Percentiles rank a stretch among this genome's conserved stretches.
phyloP scores from a whole-genome alignment of 2,113 vertebrate species.

The Macaca mulatta region DNA sequence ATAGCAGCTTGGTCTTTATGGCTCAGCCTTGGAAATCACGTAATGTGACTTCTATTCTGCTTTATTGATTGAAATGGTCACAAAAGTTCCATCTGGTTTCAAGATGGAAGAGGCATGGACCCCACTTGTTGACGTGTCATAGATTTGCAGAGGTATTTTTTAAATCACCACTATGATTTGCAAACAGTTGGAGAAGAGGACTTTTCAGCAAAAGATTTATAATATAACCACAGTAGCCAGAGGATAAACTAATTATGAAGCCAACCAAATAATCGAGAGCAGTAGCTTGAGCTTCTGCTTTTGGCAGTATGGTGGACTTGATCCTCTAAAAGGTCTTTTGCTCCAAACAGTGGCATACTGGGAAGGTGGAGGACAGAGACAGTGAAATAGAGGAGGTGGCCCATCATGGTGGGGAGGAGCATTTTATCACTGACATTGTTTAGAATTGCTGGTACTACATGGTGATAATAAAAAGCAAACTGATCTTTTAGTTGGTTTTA shows the following conservation, averaged over 20 bases:
- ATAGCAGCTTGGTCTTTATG: not conserved
- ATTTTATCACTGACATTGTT: not conserved
- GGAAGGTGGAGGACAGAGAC: not conserved
- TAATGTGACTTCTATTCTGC: not conserved
- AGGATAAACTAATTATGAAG: not conserved
- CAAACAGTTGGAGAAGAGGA: not conserved
- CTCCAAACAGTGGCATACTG: not conserved
- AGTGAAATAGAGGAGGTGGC: not conserved
- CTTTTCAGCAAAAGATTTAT: not conserved
- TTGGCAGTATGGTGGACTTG: not conserved
- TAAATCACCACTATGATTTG: not conserved
- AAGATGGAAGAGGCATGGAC: not conserved
- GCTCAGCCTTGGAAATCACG: not conserved
- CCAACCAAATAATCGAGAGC: not conserved
- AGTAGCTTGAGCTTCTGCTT: not conserved
- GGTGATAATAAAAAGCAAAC: not conserved
- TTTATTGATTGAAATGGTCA: not conserved
- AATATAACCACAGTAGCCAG: not conserved
- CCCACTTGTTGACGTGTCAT: not conserved
- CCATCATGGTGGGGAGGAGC: not conserved
- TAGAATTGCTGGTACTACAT: not conserved
- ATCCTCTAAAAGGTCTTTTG: not conserved
- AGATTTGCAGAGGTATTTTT: not conserved
- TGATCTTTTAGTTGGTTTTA: not conserved
- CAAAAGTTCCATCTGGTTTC: not conserved